Evolutionary conservation across 2,797 vertebrate species (phyloP).

Genomic region (Clarias platycephalus): DNA sequence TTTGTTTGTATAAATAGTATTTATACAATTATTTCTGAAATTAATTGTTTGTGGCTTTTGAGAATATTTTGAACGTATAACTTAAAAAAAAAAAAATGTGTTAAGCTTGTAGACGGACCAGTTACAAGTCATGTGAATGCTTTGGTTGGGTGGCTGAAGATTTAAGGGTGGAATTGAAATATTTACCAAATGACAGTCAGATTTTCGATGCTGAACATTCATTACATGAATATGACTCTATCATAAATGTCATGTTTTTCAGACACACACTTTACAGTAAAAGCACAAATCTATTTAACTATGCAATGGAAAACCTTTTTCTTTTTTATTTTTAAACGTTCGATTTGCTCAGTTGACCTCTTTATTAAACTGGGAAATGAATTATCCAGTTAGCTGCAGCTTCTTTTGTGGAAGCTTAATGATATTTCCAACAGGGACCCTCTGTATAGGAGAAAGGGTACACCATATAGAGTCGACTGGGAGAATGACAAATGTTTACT

Average conservation of each 20-base stretch:
- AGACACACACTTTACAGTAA: not conserved
- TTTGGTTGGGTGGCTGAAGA: not conserved
- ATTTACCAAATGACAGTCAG: not conserved
- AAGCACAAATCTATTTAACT: slow-evolving; percentile 41
- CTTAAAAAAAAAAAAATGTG: not conserved
- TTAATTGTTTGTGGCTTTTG: not conserved
- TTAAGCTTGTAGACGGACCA: not conserved
- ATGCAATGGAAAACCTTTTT: slow-evolving; percentile 18
- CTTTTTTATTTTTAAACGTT: not conserved
- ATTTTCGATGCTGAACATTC: not conserved
- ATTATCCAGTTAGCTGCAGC: not conserved
- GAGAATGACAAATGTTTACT: not conserved
- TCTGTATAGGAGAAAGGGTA: not conserved
- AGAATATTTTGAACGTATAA: not conserved
- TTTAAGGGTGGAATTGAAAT: not conserved
- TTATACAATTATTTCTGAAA: not conserved
- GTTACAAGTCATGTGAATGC: not conserved
- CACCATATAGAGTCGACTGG: not conserved
- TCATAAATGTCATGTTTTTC: not conserved
- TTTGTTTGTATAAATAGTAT: slow-evolving; percentile 1
- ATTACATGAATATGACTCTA: not conserved
- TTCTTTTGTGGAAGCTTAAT: not conserved
- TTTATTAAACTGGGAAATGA: not conserved
- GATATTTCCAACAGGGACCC: slow-evolving; percentile 6
- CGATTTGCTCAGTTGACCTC: not conserved